Base-by-base conservation (phyloP, 1,140 invertebrate species). In the Leptoteleia sp. region DNA sequence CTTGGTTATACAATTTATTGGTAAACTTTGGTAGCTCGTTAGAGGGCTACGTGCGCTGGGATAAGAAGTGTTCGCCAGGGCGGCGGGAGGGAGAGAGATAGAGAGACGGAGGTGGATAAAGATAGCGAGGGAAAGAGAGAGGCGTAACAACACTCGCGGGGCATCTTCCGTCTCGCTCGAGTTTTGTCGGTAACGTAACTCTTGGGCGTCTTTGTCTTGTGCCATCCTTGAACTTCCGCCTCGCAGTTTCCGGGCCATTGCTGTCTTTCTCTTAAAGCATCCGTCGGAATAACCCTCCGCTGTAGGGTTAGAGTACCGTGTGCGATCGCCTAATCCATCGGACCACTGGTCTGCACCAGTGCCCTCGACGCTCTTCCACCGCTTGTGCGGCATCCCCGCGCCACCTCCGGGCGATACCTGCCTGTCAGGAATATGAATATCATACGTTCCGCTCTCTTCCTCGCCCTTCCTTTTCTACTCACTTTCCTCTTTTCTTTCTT, bases 1-100 rank as follows among this genome's bases (percentile, higher is more conserved):
- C 73, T 83, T 79, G 78, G 83, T 87, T 85, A 83, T 87, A 88
- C 86, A 89, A 89, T 89, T 89, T 89, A 89, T 89, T 87, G 87
- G 88, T 88, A 89, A 89, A 89, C 88, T 89, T 89, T 89, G 84
- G 82, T 83, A 80, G 85, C 87, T 89, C 85, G 87, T 89, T 89
- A 89, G 86, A 83, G 82, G 84, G 88, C 84, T 88, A 88, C 87
- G 88, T 88, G 87, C 85, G 76, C 82, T 84, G 86, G 85, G 85
- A 88, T 88, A 89, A 88, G 87, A 89, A 89, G 84, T 85, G 84
- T 85, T 83, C 71, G 64, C 22, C 22, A 3, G 3, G 22, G 22
- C n/a, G 22, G 3, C 22, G 6, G 22, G 6, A 25, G 22, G 22
- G 38, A 17, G 35, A 48, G 64, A 29, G 37, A 22, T 59, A 43